phyloP scores from a whole-genome alignment of 2,888 invertebrate species.

The Mythimna vitellina region DNA sequence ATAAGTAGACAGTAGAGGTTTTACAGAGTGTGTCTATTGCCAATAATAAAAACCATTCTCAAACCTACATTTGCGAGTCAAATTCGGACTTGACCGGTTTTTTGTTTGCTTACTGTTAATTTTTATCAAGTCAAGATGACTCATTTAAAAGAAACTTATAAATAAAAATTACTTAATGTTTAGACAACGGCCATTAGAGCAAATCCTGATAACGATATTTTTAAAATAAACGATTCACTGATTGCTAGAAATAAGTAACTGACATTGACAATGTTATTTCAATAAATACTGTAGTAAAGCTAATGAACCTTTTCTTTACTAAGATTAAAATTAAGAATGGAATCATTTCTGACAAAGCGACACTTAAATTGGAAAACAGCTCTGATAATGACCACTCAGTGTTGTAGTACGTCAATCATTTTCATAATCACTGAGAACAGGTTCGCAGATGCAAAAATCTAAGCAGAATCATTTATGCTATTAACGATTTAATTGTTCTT shows the following conservation, averaged over 20 bases:
- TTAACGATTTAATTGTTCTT: background rate
- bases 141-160: slow-evolving; percentile 37
- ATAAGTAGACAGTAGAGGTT: too few species aligned
- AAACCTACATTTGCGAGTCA: too few species aligned
- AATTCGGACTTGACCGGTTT: too few species aligned
- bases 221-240: slow-evolving; percentile 25
- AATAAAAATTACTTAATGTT: slow-evolving; percentile 48
- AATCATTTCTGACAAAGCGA: background rate
- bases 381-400: background rate
- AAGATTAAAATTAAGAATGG: background rate
- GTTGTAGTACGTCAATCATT: background rate
- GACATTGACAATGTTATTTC: background rate
- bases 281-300: background rate
- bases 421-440: background rate
- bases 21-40: too few species aligned
- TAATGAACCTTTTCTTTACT: background rate
- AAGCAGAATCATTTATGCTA: background rate
- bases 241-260: slow-evolving; percentile 7
- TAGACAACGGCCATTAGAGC: slow-evolving; percentile 16
- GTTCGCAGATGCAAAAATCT: background rate
- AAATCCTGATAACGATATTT: slow-evolving; percentile 29
- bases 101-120: slow-evolving; percentile 37
- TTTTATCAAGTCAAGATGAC: slow-evolving; percentile 19
- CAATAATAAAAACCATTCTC: too few species aligned
- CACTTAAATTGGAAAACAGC: background rate